These are phyloP conservation scores for Bungarus multicinctus DNA, from an alignment of 2,113 vertebrate genomes.

Conservation along the genomic window DNA sequence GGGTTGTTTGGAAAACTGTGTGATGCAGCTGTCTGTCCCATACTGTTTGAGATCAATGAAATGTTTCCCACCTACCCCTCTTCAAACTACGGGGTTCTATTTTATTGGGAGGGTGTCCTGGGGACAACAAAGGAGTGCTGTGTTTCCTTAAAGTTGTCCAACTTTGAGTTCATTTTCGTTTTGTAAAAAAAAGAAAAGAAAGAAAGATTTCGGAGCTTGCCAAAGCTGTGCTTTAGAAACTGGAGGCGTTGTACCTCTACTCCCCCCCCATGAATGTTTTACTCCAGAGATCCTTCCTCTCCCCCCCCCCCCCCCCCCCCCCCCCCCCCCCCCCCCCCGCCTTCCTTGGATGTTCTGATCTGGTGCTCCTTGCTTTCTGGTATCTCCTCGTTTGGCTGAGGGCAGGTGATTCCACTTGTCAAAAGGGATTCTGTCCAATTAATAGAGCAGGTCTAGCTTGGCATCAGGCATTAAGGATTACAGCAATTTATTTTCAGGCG, in stretches of 20 bases:
- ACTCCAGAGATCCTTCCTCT: neutral
- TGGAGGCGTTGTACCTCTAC: neutral
- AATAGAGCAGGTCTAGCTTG: conserved; percentile 44
- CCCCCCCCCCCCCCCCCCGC: neutral
- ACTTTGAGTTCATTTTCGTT: conserved; percentile 51
- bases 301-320: neutral
- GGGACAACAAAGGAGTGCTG: neutral
- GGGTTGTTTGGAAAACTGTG: neutral
- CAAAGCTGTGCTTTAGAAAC: neutral
- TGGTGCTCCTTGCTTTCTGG: conserved; percentile 20
- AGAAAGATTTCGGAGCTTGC: conserved; percentile 7
- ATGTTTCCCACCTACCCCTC: neutral
- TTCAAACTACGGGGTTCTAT: neutral
- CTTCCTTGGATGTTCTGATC: conserved; percentile 19
- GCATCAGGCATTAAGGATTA: conserved; percentile 46
- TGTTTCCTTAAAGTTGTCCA: conserved; percentile 58
- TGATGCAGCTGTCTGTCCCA: neutral
- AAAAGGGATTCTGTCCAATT: conserved; percentile 53
- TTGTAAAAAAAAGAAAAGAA: neutral
- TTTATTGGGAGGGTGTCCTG: neutral
- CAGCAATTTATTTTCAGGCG: conserved; percentile 44
- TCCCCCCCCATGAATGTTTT: neutral
- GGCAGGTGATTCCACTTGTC: conserved; percentile 48
- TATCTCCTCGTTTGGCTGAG: conserved; percentile 12
- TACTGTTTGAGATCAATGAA: neutral